These are phyloP conservation scores for Anaspis maculata DNA, from an alignment of 2,888 invertebrate genomes.

Conservation along the genomic window DNA sequence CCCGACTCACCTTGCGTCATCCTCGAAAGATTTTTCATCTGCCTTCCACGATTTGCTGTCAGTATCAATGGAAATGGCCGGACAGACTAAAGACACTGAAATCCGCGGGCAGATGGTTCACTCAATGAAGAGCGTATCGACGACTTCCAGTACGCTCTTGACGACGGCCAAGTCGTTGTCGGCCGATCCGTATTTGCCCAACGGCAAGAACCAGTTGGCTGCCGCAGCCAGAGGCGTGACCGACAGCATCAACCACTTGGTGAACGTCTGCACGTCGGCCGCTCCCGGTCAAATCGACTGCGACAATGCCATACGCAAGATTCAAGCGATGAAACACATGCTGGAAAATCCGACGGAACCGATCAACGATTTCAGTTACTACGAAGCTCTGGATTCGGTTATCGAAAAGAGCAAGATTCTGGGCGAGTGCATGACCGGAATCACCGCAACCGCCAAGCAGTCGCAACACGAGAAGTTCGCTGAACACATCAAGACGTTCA, in stretches of 20 bases:
- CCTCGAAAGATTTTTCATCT: slow-evolving; percentile 68
- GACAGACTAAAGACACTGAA: slow-evolving; percentile 67
- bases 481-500: slow-evolving; percentile 73
- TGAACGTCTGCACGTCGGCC: slow-evolving; percentile 79
- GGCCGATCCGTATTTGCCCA: slow-evolving; percentile 82
- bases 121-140: slow-evolving; percentile 79
- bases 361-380: slow-evolving; percentile 81
- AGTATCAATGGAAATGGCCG: slow-evolving; percentile 78
- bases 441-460: slow-evolving; percentile 84
- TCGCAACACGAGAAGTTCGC: slow-evolving; percentile 81
- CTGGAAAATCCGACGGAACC: slow-evolving; percentile 83
- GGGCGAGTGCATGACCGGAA: slow-evolving; percentile 87
- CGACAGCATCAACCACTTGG: slow-evolving; percentile 84
- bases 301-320: slow-evolving; percentile 88
- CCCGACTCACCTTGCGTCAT: slow-evolving; percentile 61
- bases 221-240: slow-evolving; percentile 85
- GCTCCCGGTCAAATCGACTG: slow-evolving; percentile 96
- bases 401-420: slow-evolving; percentile 80
- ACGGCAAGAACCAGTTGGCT: slow-evolving; percentile 81
- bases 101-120: slow-evolving; percentile 75
- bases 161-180: slow-evolving; percentile 84
- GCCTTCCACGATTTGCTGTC: slow-evolving; percentile 72
- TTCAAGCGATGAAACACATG: slow-evolving; percentile 75
- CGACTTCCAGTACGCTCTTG: slow-evolving; percentile 77
- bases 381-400: slow-evolving; percentile 85